Evolutionary conservation across 2,888 invertebrate genomes (phyloP), one percentile per base, ranked within the genome.

Genomic region (Steinernema hermaphroditum): DNA sequence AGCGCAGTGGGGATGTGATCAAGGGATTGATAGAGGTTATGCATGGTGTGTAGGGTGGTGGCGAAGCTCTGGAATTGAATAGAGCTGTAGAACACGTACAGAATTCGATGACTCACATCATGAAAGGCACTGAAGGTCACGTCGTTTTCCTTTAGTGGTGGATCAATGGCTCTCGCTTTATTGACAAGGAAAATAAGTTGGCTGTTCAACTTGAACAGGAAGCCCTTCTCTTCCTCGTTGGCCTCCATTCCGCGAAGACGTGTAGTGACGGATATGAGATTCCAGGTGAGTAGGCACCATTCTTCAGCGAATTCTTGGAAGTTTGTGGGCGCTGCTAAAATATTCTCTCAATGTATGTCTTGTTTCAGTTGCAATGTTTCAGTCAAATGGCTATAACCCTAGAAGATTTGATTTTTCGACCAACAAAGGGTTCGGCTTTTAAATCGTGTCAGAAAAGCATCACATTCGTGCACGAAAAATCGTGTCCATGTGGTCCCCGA

Each of bases 211-310:
- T 62, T 62, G 34, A 27, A 62, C 62, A 62, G 19, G 29, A 62
- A 62, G 16, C 62, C 32, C 32, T 62, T 62, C 34, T 62, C 62
- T n/a, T 62, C 62, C 4, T 62, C 62, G 19, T 62, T 62, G 12
- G 62, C 34, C 16, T 62, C 62, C 29, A 62, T 32, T 16, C 62
- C 14, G 2, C 62, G 29, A 32, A 78, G 57, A 16, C 78, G 71
- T 43, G 74, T 78, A 27, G 77, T 74, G 46, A 79, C 77, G 22
- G 75, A 74, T 29, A 78, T 72, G 9, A 78, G 70, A 14, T 74
- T 70, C 78, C 78, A 78, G 19, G 79, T 80, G 37, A 78, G 69
- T 41, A 78, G 77, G 24, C 77, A 68, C 78, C 78, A 78, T 50
- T 78, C 78, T 54, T 78, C 78, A 32, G 74, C 80, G 71, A 77